phyloP scores from a whole-genome alignment of 2,113 vertebrate species.

The Vimba vimba region DNA sequence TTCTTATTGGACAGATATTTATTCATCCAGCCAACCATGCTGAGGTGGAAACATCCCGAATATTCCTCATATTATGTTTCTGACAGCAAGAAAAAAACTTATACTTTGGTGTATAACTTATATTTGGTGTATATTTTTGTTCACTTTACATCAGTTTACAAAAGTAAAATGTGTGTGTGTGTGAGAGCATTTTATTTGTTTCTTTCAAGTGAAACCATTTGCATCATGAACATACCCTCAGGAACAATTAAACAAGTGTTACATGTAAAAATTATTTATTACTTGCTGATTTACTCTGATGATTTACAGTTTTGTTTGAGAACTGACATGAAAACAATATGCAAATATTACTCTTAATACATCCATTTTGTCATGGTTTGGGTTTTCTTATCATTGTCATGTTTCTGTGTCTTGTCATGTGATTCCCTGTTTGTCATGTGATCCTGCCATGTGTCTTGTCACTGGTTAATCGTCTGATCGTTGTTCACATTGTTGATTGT shows the following conservation, averaged over 20 bases:
- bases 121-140: too few species aligned
- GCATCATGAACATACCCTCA: background rate
- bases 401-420: too few species aligned
- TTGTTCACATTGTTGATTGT: too few species aligned
- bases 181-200: background rate
- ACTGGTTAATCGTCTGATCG: too few species aligned
- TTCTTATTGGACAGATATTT: constrained; percentile 41
- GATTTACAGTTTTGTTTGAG: too few species aligned
- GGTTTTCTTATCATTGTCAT: too few species aligned
- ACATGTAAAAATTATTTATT: background rate
- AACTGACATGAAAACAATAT: background rate
- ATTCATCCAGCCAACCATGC: constrained; percentile 31
- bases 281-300: too few species aligned
- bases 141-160: background rate
- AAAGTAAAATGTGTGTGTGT: background rate
- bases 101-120: background rate
- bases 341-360: background rate
- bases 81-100: background rate
- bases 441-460: too few species aligned
- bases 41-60: background rate
- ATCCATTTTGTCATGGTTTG: background rate
- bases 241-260: background rate
- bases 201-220: too few species aligned
- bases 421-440: too few species aligned
- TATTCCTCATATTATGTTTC: background rate